A percentile compares a stretch with the other conserved stretches of the same genome.
Conservation (phyloP, 2,797 vertebrate genomes). For the Fratercula arctica region DNA sequence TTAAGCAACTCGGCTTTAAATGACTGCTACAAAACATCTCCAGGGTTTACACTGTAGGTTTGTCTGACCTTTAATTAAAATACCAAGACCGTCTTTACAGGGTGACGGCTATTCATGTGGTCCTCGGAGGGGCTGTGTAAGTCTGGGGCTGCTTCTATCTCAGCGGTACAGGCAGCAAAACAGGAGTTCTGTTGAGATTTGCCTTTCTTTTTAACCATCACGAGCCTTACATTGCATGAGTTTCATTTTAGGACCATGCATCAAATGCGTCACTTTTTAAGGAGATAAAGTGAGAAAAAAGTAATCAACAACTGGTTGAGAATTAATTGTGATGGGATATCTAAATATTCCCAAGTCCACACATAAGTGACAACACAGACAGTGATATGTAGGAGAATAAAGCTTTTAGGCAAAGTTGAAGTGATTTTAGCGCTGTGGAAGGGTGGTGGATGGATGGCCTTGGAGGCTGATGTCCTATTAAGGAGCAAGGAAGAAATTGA, state of each 20-base stretch:
- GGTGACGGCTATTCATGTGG: not conserved
- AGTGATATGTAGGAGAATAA: not conserved
- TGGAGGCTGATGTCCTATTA: not conserved
- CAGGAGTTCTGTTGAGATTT: not conserved
- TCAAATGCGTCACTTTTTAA: not conserved
- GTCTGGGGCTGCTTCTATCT: not conserved
- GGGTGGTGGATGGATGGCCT: not conserved
- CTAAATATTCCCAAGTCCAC: not conserved
- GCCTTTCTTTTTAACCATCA: not conserved
- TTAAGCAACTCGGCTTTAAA: conserved; percentile 27
- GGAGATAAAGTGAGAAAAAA: not conserved
- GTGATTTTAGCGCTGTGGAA: not conserved
- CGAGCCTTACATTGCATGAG: not conserved
- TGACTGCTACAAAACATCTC: conserved; percentile 38
- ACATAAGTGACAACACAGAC: not conserved
- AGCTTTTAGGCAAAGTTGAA: not conserved
- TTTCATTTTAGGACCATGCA: not conserved
- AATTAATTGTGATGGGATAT: not conserved
- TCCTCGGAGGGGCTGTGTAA: not conserved
- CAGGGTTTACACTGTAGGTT: not conserved
- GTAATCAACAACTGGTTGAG: not conserved
- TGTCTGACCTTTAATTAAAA: conserved; percentile 71
- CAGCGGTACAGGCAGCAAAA: not conserved
- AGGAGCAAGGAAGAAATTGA: not conserved
- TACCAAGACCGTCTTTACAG: conserved; percentile 19